Base-by-base conservation (phyloP, 2,113 vertebrate species). In the Cheilinus undulatus region DNA sequence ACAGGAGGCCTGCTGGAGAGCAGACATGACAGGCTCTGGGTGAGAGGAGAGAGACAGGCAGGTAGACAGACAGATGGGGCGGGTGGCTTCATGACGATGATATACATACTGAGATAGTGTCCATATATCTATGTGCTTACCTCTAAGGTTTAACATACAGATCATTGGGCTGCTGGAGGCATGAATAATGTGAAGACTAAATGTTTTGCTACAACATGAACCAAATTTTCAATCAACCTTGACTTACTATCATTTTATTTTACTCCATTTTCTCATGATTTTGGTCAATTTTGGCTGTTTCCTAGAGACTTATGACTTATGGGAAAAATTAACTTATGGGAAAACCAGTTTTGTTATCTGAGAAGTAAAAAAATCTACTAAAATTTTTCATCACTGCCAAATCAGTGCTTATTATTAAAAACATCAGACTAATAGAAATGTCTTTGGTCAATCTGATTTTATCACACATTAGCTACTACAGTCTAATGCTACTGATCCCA, bases 141-240 rank as follows among this genome's bases (percentile, higher is more conserved):
- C 48, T 72, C 80, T 14, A 34, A 49, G 32, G 69, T 72, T 83
- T 62, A 75, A 80, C 40, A 69, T 79, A 69, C 57, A 80, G 65
- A 75, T 78, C 69, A 66, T 69, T 32, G 32, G 54, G 54, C 53
- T 50, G 30, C 57, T 5, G 6, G 34, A 7, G 30, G 54, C 10
- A 57, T 70, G 27, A 69, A 65, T 51, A 54, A 59, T 64, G 32
- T 62, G 43, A 69, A 69, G 23, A 27, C 1, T 17, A 52, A 28
- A 32, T 71, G 64, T 64, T 13, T 54, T 20, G 17, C 17, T 51
- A 36, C 42, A 71, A 46, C 36, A 36, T 45, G 27, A 5, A 9
- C 58, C 28, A 54, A 14, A 34, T 15, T 15, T 5, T 23, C 3
- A 1, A 1, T 40, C 0, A 7, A n/a, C 26, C 45, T 15, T 42